Base-by-base conservation (phyloP, 2,797 vertebrate genomes). In the Pogonophryne albipinna region DNA sequence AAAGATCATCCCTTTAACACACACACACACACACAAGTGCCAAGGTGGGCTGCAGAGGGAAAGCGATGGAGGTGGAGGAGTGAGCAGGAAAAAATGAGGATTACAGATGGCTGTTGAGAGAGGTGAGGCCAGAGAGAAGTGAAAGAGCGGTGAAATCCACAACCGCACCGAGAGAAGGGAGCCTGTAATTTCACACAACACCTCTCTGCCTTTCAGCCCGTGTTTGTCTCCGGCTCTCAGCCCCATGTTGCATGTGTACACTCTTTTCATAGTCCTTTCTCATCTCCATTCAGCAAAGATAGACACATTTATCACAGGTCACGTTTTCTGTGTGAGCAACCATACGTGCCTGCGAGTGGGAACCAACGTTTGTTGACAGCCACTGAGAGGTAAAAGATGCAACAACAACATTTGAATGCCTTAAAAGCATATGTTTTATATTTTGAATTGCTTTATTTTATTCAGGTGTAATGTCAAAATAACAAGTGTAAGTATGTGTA, bases 181-280 rank as follows among this genome's bases (percentile, higher is more conserved):
- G 93, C 92, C 89, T 89, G 83, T 83, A 71, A 87, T 93, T 95
- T 92, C 90, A 93, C 91, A 86, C 69, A 76, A 89, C 80, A 15
- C 88, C 87, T 84, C 83, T 87, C 89, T 88, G 77, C 80, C 79
- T 85, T 80, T 91, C 76, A 89, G 91, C 90, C 87, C 55, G 89
- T 92, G 88, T 84, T 70, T 73, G 91, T 94, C 90, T 89, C 66
- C 70, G 62, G 53, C 76, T 86, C 80, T 58, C 83, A 73, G 80
- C 71, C 16, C 57, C 70, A 44, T 77, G 79, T 66, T 68, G 82
- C 71, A 73, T 73, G 82, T 68, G 68, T 49, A 86, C 79, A 86
- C 76, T 67, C 69, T 76, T 76, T 83, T 78, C 58, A 55, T 74
- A 46, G 53, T 23, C 42, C 20, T 57, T 20, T 52, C 47, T 41